Percentiles rank a stretch among this genome's conserved stretches.
Evolutionary conservation across 2,888 invertebrate genomes (phyloP).

Genomic region (Ophioninae sp.): DNA sequence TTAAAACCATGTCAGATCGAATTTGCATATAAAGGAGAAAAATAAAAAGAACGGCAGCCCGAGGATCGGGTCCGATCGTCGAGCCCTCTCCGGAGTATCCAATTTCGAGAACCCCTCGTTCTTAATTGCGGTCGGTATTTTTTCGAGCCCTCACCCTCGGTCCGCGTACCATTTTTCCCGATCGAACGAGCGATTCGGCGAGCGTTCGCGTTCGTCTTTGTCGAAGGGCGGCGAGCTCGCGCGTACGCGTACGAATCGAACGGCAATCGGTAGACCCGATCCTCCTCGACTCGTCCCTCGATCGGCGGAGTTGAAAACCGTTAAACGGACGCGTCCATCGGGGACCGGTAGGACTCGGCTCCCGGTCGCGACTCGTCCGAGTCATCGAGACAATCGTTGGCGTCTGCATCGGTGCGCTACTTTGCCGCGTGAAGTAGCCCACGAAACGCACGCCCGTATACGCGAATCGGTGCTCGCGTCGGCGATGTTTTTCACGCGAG

Average conservation of each 20-base stretch:
- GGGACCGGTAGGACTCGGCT: neutral
- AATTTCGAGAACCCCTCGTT: constrained; percentile 71
- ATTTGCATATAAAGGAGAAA: constrained; percentile 77
- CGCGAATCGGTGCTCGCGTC: constrained; percentile 60
- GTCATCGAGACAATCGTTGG: neutral
- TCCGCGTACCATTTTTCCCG: constrained; percentile 13
- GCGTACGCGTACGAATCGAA: neutral
- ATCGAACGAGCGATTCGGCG: constrained; percentile 62
- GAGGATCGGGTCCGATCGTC: neutral
- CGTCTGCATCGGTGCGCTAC: too few species aligned
- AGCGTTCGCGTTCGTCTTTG: constrained; percentile 46
- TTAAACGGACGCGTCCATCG: neutral
- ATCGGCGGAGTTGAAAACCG: neutral
- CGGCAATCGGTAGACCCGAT: neutral
- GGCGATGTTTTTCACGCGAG: constrained; percentile 79
- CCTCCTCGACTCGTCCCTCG: constrained; percentile 38
- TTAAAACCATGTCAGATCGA: constrained; percentile 80
- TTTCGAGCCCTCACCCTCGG: constrained; percentile 35
- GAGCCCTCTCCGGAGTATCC: constrained; percentile 68
- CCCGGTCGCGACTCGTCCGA: neutral
- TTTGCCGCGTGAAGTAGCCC: constrained; percentile 36
- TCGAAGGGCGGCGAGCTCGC: neutral
- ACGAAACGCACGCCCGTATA: constrained; percentile 32
- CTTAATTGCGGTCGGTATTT: constrained; percentile 70
- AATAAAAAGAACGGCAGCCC: constrained; percentile 16